Percentiles rank a stretch among this genome's conserved stretches.
phyloP scores from a whole-genome alignment of 2,797 vertebrate species.

The Urocyon cinereoargenteus region DNA sequence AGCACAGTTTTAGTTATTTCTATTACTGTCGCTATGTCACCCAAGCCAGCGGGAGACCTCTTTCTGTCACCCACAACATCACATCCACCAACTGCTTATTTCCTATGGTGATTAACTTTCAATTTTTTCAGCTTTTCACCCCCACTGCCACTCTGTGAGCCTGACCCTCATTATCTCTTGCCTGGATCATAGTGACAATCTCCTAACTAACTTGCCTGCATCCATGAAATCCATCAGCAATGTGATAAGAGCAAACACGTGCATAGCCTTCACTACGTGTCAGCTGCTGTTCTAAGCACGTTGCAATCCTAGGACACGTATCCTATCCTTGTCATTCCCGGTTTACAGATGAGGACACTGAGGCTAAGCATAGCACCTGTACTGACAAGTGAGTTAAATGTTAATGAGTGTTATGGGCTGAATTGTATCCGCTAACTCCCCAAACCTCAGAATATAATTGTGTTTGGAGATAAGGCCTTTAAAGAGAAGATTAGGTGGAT shows the following conservation, averaged over 20 bases:
- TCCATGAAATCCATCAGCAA: background rate
- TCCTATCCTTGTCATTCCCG: background rate
- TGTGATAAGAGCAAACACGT: fast-evolving
- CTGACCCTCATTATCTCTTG: background rate
- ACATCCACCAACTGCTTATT: background rate
- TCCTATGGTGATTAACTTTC: background rate
- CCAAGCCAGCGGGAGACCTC: background rate
- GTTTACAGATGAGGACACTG: background rate
- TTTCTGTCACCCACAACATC: background rate
- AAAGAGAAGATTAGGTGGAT: background rate
- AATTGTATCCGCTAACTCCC: background rate
- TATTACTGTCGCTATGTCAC: background rate
- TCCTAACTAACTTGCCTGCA: background rate
- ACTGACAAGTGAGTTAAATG: background rate
- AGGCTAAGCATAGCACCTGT: background rate
- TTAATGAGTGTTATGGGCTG: background rate
- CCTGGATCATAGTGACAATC: background rate
- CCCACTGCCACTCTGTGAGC: background rate
- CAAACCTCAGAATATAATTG: background rate
- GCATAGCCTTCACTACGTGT: fast-evolving
- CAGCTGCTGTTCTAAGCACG: background rate
- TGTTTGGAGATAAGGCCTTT: background rate
- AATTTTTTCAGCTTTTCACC: background rate
- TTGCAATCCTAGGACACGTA: background rate
- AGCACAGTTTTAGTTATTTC: background rate